Base-by-base conservation (phyloP, 2,888 invertebrate species). In the Eulithis testata region DNA sequence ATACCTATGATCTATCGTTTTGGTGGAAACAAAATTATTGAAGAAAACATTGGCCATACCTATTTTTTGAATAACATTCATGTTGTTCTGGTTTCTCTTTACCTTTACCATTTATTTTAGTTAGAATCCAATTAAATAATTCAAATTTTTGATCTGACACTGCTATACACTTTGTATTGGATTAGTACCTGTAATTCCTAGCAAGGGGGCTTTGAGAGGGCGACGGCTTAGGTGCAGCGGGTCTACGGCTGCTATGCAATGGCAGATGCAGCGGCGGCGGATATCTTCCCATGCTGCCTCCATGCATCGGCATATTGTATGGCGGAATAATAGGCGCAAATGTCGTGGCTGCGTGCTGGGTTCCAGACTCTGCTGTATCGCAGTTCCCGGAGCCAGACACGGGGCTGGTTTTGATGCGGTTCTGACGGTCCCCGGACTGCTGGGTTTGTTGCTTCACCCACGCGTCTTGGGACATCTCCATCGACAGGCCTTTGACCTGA, bases 251-350 rank as follows among this genome's bases (percentile, higher is more conserved):
- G 11, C 85, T 87, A 75, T 95, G 95, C 76, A 95, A 93, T 45
- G 95, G 94, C 76, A 92, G 88, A 75, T 96, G 95, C 76, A 95
- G 93, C 47, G 95, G 94, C 73, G 92, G 93, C 44, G 91, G 91
- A 70, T 95, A 92, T 14, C 92, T 88, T 3, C 92, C 90, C 80
- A 96, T 86, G 59, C 82, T 78, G 4, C 89, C 89, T 11, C 88
- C 89, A 59, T 93, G 88, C 69, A 89, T 85, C 36, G 89, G 90
- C 82, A 88, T 81, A 36, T 84, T 84, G 57, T 92, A 92, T 70
- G 86, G 87, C 6, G 90, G 89, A 82, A 93, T 87, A 53, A 91
- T 90, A 7, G 93, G 91, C 11, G 91, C 89, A 57, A 92, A 93
- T 1, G 91, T 87, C 12, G 91, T 87, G 12, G 91, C 85, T 9